Percentiles rank a stretch among this genome's conserved stretches.
Conservation (phyloP, 2,888 invertebrate species). For the Xanthorhoe spadicearia region DNA sequence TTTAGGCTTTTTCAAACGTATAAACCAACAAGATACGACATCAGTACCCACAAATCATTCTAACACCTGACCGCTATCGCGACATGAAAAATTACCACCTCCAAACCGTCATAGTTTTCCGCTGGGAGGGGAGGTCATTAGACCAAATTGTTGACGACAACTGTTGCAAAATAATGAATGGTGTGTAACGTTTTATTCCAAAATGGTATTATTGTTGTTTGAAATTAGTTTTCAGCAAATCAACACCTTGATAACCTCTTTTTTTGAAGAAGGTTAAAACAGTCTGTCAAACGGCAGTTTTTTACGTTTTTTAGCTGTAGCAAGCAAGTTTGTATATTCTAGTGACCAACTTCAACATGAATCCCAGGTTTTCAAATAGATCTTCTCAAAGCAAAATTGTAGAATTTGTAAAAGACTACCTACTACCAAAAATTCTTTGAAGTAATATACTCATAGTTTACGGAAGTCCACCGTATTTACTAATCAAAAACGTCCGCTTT, state of each 20-base stretch:
- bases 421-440: conserved; percentile 22
- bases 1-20: conserved; percentile 21
- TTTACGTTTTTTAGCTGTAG: no score
- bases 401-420: no score
- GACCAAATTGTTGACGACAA: conserved; percentile 76
- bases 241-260: no score
- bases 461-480: conserved; percentile 37
- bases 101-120: conserved; percentile 71
- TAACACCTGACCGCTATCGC: conserved; percentile 83
- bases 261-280: no score
- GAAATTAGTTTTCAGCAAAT: conserved; percentile 6
- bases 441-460: conserved; percentile 35
- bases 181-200: conserved; percentile 44
- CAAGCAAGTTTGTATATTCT: no score
- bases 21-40: conserved; percentile 40
- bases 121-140: conserved; percentile 61
- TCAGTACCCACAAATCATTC: conserved; percentile 74
- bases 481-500: conserved; percentile 33
- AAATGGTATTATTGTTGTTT: conserved; percentile 11
- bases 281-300: no score
- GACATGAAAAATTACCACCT: conserved; percentile 81
- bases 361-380: not conserved
- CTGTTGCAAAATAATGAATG: conserved; percentile 58
- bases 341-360: not conserved
- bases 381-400: not conserved